These are phyloP conservation scores for Thinocorus orbignyianus DNA, from an alignment of 2,113 vertebrate species.

Conservation along the genomic window DNA sequence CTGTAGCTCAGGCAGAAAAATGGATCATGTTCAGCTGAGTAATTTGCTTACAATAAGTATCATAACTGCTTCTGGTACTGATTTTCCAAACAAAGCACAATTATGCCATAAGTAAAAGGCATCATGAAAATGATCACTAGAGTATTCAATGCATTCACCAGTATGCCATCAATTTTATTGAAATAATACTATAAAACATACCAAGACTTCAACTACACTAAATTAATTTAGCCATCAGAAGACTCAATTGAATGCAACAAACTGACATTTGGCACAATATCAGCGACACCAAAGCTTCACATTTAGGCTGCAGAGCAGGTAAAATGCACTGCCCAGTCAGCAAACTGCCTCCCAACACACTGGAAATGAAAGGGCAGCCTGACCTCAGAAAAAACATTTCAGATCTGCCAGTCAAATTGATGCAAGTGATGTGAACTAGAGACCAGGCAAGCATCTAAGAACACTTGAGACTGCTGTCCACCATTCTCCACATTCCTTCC, in stretches of 20 bases:
- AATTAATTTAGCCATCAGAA: neutral
- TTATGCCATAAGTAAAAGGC: neutral
- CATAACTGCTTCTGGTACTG: neutral
- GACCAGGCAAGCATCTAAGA: neutral
- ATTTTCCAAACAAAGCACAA: neutral
- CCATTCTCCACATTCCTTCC: neutral
- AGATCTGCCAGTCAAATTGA: neutral
- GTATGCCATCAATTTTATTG: neutral
- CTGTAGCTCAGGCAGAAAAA: neutral
- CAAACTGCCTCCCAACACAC: neutral
- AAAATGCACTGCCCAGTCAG: neutral
- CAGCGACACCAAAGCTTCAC: neutral
- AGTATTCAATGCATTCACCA: neutral
- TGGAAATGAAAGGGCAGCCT: neutral
- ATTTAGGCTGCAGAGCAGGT: neutral
- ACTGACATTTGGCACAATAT: neutral
- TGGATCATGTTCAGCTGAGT: neutral
- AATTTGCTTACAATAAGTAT: neutral
- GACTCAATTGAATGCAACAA: neutral
- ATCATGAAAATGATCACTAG: neutral
- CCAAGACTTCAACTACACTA: neutral
- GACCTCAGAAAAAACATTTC: neutral
- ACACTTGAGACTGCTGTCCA: neutral
- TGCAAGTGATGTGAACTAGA: neutral
- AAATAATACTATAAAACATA: neutral